Evolutionary conservation across 2,888 invertebrate genomes (phyloP), one percentile per base, ranked within the genome.

Genomic region (Tortricodes alternella): DNA sequence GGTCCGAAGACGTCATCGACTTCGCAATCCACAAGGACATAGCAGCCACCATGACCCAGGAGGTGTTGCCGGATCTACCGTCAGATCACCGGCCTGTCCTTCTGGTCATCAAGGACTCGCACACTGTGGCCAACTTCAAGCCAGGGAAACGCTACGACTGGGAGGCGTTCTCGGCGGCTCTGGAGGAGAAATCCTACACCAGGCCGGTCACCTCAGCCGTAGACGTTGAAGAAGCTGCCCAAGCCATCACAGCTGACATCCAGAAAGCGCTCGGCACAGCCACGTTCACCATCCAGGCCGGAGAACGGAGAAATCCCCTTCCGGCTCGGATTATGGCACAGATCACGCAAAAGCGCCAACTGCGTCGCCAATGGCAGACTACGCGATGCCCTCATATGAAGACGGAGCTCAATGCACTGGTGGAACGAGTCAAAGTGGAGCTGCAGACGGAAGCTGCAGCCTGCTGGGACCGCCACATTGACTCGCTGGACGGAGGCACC

Each of bases 101-200:
- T 16, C 0, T 23, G 23, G 57, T 58, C 5, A 27, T 60, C 13
- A 39, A 27, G 3, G 4, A n/a, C 2, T 0, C 59, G 0, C 16
- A 55, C 8, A 41, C 44, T 19, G 2, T 21, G 3, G 5, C 43
- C 2, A 7, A 3, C 9, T 56, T 59, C 1, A 48, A 46, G 1
- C 19, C 62, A 7, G 27, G 59, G 53, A 0, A 60, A 59, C 1
- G 59, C 59, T 18, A 55, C 55, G 24, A 61, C 59, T 21, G 32
- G 41, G 3, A 58, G 61, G 13, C 29, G 8, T 29, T 29, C n/a
- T 29, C 29, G 8, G 29, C 29, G n/a, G 29, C 29, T 2, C 3
- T 29, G 29, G 29, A 29, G 8, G 9, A 5, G 7, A 8, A 8
- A 7, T 9, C 29, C 29, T 5, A 3, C 8, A 8, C n/a, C 29